Conservation (phyloP, 35 echinoderm and acorn worm genomes). For the Patiria miniata region DNA sequence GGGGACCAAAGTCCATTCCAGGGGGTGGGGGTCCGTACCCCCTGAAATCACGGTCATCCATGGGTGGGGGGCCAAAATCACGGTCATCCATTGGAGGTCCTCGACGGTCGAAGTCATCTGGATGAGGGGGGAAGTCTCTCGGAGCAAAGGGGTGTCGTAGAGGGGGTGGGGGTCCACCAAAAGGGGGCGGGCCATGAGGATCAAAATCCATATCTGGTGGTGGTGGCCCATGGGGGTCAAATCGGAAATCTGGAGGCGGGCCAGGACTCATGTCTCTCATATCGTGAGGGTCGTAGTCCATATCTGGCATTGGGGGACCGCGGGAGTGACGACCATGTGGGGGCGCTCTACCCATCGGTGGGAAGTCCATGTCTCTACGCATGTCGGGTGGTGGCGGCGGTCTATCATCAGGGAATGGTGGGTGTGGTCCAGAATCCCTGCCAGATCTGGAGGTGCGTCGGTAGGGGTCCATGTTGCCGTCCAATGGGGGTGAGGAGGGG, state of each 20-base stretch:
- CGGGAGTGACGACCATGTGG: slow-evolving; percentile 29
- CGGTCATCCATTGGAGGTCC: background rate
- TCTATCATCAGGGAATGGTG: slow-evolving; percentile 24
- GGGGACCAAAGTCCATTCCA: slow-evolving; percentile 48
- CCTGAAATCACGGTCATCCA: background rate
- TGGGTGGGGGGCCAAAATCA: background rate
- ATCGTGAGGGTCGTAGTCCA: slow-evolving; percentile 5
- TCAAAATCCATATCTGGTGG: slow-evolving; percentile 59
- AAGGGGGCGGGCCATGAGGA: slow-evolving; percentile 23
- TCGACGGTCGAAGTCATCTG: background rate
- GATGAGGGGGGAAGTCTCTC: slow-evolving; percentile 19
- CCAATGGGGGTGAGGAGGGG: slow-evolving; percentile 31
- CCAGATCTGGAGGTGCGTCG: slow-evolving; percentile 3
- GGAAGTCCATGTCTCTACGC: slow-evolving; percentile 38
- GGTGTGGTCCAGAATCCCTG: background rate
- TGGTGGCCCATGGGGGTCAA: slow-evolving; percentile 38
- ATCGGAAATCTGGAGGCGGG: slow-evolving; percentile 18
- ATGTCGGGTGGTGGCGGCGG: slow-evolving; percentile 40
- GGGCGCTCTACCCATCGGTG: slow-evolving; percentile 28
- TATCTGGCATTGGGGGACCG: slow-evolving; percentile 13
- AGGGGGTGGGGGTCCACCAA: background rate
- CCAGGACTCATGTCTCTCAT: slow-evolving; percentile 21
- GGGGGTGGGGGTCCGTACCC: slow-evolving; percentile 36
- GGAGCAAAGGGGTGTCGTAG: background rate
- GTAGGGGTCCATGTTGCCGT: slow-evolving; percentile 11